Percentiles rank a stretch among this genome's conserved stretches.
Evolutionary conservation across 2,888 invertebrate genomes (phyloP).

Genomic region (Lasioglossum villosulum): DNA sequence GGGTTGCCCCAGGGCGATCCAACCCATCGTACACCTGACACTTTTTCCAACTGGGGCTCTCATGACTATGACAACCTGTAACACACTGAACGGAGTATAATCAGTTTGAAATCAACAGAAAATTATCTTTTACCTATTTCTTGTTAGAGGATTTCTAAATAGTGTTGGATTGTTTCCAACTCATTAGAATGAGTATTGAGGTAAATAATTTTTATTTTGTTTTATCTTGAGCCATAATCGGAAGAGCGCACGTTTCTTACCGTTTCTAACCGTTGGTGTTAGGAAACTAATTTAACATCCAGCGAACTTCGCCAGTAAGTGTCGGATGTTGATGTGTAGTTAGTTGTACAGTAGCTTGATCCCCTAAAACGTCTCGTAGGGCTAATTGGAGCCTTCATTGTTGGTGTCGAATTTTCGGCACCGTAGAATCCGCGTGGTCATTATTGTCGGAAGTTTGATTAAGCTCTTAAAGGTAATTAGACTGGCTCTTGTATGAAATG

Average conservation of each 20-base stretch:
- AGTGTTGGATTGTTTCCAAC: neutral
- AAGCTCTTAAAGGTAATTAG: slow-evolving; percentile 46
- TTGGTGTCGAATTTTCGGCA: slow-evolving; percentile 1
- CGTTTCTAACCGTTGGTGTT: neutral
- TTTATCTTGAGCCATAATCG: neutral
- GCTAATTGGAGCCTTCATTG: slow-evolving; percentile 14
- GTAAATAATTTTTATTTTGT: too few species aligned
- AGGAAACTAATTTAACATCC: neutral
- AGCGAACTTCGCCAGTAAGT: neutral
- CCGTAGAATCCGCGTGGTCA: slow-evolving; percentile 24
- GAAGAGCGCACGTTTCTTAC: neutral
- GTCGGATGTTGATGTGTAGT: neutral
- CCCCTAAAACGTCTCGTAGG: neutral
- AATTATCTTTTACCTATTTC: neutral
- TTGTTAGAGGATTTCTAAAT: neutral
- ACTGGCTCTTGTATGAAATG: slow-evolving; percentile 60
- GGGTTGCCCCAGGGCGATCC: neutral
- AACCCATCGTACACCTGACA: neutral
- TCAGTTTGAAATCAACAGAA: neutral
- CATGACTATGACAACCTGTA: neutral
- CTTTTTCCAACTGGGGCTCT: neutral
- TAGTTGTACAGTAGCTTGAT: neutral
- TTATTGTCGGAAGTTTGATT: slow-evolving; percentile 50
- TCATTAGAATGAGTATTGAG: neutral
- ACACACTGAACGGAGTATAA: too few species aligned